Percentiles rank a stretch among this genome's conserved stretches.
Conservation (phyloP, 2,888 invertebrate species). For the Macrophya alboannulata region DNA sequence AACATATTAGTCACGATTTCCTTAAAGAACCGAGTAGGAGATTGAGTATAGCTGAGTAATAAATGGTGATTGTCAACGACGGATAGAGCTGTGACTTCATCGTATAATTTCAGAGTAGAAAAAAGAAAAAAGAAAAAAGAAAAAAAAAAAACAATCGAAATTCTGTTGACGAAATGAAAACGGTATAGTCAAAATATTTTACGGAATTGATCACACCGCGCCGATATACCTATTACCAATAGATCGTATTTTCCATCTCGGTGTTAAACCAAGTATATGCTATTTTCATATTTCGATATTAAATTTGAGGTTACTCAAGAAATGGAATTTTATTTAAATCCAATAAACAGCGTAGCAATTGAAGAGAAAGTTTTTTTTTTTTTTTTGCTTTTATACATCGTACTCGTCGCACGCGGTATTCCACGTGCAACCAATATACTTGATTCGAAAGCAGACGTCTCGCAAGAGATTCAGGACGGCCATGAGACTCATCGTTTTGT, state of each 20-base stretch:
- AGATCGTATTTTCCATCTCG: conserved; percentile 42
- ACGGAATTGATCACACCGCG: background rate
- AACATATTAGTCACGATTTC: conserved; percentile 44
- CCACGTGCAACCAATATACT: conserved; percentile 44
- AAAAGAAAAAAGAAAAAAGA: background rate
- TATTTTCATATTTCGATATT: background rate
- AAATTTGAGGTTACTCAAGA: background rate
- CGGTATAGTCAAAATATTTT: background rate
- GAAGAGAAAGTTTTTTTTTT: conserved; percentile 68
- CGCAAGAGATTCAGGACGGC: conserved; percentile 38
- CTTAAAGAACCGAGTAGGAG: background rate
- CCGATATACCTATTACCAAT: conserved; percentile 36
- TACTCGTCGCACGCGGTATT: conserved; percentile 28
- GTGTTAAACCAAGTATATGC: background rate
- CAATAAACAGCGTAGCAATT: conserved; percentile 58
- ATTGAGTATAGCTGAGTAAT: conserved; percentile 24
- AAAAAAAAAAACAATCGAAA: background rate
- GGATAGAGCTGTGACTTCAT: conserved; percentile 25
- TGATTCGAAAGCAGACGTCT: conserved; percentile 54
- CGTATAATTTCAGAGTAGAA: background rate
- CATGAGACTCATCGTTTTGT: conserved; percentile 43
- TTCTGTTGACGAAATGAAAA: background rate
- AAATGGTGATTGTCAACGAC: conserved; percentile 10
- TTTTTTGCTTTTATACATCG: background rate
- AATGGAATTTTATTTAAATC: background rate